Evolutionary conservation across 30 jellyfish, hydroid and myxozoan genomes (phyloP).

Genomic region (Aurelia aurita): DNA sequence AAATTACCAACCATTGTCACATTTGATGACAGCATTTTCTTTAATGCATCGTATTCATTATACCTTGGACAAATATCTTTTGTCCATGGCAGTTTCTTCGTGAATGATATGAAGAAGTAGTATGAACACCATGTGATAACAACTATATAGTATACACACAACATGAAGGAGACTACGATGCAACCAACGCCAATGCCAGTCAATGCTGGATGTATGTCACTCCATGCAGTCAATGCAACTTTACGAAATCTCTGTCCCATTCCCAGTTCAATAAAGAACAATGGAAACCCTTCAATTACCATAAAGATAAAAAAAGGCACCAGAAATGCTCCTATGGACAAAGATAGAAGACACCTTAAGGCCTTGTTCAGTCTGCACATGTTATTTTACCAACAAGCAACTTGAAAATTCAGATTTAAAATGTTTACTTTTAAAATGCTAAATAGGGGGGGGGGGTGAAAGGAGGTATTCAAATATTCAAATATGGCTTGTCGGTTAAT

Average conservation of each 20-base stretch:
- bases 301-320: conserved; percentile 82
- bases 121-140: conserved; percentile 80
- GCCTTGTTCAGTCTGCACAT: no score
- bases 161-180: conserved; percentile 77
- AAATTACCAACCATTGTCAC: conserved; percentile 37
- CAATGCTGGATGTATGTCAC: conserved; percentile 79
- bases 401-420: no score
- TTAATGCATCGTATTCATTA: conserved; percentile 54
- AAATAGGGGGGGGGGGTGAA: no score
- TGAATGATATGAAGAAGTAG: conserved; percentile 78
- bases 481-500: no score
- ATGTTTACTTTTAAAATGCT: no score
- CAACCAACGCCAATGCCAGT: conserved; percentile 85
- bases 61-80: conserved; percentile 67
- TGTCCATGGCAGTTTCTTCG: conserved; percentile 79
- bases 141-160: conserved; percentile 72
- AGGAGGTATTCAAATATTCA: no score
- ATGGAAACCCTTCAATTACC: conserved; percentile 81
- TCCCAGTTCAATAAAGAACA: conserved; percentile 82
- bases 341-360: neutral
- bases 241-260: conserved; percentile 81
- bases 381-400: no score
- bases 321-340: conserved; percentile 66
- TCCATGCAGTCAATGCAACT: conserved; percentile 75
- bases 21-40: conserved; percentile 24